phyloP scores from a whole-genome alignment of 1,140 invertebrate genomes.

The Nasonia longicornis region DNA sequence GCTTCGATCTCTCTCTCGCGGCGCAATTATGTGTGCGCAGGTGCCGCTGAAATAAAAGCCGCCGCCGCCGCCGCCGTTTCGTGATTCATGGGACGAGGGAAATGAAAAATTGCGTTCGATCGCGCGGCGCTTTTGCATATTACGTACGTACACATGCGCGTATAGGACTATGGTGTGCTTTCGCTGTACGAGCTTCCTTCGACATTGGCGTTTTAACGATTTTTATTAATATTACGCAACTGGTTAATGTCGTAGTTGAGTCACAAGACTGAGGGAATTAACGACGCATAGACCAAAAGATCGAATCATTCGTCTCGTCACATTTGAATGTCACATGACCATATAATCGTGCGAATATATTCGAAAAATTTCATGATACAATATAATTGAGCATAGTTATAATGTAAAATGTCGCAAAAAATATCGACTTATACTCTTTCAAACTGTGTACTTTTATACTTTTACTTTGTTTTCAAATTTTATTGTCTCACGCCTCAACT shows the following conservation, averaged over 20 bases:
- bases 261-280: background rate
- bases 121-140: too few relatives aligned
- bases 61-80: too few relatives aligned
- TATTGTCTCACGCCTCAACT: constrained; percentile 2
- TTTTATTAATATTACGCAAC: too few relatives aligned
- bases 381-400: constrained; percentile 28
- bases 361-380: background rate
- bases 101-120: constrained; percentile 4
- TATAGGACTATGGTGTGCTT: too few relatives aligned
- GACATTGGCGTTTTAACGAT: too few relatives aligned
- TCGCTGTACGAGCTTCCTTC: too few relatives aligned
- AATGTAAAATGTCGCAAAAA: constrained; percentile 36
- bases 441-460: background rate
- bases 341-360: background rate
- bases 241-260: too few relatives aligned
- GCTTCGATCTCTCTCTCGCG: background rate
- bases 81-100: background rate
- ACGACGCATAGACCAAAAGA: constrained; percentile 4
- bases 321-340: background rate
- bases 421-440: background rate
- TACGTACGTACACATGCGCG: too few relatives aligned
- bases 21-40: background rate
- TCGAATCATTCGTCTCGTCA: constrained; percentile 31
- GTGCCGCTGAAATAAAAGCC: background rate
- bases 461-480: background rate